Evolutionary conservation across 1,140 invertebrate genomes (phyloP), one percentile per base, ranked within the genome.

Genomic region (Aplysia californica): DNA sequence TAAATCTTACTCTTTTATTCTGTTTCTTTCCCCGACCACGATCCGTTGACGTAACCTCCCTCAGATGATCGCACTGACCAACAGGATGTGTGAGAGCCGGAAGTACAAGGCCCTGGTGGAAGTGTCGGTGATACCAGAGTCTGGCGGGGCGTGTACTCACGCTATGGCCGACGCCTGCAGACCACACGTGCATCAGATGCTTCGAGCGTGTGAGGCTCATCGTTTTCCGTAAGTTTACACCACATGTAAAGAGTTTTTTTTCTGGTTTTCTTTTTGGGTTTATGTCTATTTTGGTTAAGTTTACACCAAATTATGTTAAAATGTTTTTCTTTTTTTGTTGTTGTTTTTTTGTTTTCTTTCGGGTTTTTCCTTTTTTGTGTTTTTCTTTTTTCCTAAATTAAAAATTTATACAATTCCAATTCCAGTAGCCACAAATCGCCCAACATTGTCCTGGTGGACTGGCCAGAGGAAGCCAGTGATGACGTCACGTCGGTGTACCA

Each of bases 381-480:
- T 10, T 6, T n/a, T 15, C 10, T 61, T 26, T 61, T n/a, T 26
- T 10, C 6, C 58, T n/a, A 15, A 50, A n/a, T n/a, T n/a, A 50
- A 50, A 3, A 66, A 18, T 2, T 66, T 66, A 66, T 39, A n/a
- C 23, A 2, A 5, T 36, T 50, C 55, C 55, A 23, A 2, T 58
- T 20, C 15, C 50, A 70, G 41, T 20, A 6, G 23, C 3, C 1
- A 35, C 23, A 39, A 70, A 18, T 70, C 68, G 29, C 68, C 68
- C 21, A 70, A 70, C 23, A 55, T 70, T 21, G 55, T 70, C 21
- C 31, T 70, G 3, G 68, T 70, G 15, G 68, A 70, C 29, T 70
- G 58, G 6, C 68, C 68, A 56, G 68, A 70, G 38, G 68, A 29
- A 2, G 31, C 4, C 2, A 70, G 50, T 56, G 39, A 70, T 15